Evolutionary conservation across 2,888 invertebrate genomes (phyloP).

Genomic region (Parasteatoda lunata): DNA sequence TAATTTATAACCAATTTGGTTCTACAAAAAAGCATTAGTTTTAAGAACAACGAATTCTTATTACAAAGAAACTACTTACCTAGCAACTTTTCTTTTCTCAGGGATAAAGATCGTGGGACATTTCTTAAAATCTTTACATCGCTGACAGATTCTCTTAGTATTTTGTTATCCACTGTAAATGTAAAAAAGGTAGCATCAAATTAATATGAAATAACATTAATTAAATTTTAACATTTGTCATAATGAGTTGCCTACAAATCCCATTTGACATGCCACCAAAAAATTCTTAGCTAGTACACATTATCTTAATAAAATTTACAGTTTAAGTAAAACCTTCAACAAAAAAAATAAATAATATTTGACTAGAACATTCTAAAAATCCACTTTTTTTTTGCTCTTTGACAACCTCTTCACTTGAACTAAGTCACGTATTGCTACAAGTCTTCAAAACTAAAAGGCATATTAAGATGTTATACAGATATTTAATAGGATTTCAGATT

Average conservation of each 20-base stretch:
- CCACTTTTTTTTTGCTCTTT: not conserved
- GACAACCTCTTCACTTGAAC: not conserved
- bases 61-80: not conserved
- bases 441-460: too few relatives aligned
- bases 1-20: not conserved
- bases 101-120: slow-evolving; percentile 8
- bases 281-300: not conserved
- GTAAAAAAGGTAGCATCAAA: not conserved
- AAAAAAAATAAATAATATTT: too few relatives aligned
- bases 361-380: too few relatives aligned
- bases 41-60: too few relatives aligned
- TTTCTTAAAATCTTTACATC: not conserved
- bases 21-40: not conserved
- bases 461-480: too few relatives aligned
- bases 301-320: not conserved
- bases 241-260: not conserved
- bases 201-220: not conserved
- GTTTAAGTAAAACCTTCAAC: not conserved
- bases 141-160: not conserved
- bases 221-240: slow-evolving; percentile 4
- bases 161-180: not conserved
- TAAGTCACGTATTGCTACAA: too few relatives aligned
- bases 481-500: too few relatives aligned
- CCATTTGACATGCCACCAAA: not conserved
- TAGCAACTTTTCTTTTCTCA: slow-evolving; percentile 3